Percentiles rank a stretch among this genome's conserved stretches.
Conservation (phyloP, 2,797 vertebrate genomes). For the Furcifer pardalis region DNA sequence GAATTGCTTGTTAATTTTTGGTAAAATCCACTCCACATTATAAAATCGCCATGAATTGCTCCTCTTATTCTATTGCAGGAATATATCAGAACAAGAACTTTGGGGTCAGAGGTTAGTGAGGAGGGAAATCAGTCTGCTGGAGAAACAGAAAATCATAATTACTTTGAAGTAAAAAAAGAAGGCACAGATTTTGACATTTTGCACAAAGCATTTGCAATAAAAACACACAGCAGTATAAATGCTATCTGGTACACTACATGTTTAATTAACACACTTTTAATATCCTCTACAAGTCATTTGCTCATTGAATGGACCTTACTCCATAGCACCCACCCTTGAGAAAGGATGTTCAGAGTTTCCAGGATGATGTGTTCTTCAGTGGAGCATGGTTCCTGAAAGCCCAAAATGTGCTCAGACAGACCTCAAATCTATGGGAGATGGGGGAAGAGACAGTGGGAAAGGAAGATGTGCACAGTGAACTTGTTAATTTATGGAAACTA, state of each 20-base stretch:
- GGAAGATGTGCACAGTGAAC: not conserved
- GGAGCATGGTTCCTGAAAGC: not conserved
- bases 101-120: too few species aligned
- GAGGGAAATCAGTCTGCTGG: not conserved
- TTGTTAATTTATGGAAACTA: not conserved
- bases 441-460: not conserved
- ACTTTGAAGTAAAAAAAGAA: not conserved
- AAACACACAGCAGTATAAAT: not conserved
- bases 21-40: too few species aligned
- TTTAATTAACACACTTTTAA: constrained; percentile 30
- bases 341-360: not conserved
- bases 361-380: not conserved
- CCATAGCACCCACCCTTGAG: not conserved
- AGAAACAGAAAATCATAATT: not conserved
- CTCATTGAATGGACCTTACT: not conserved
- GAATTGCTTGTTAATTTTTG: too few species aligned
- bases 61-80: not conserved
- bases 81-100: not conserved
- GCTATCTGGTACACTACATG: not conserved
- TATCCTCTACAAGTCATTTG: not conserved
- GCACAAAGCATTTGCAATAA: not conserved
- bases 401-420: not conserved
- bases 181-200: not conserved
- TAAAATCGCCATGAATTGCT: not conserved
- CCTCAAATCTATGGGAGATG: not conserved